Percentiles rank a stretch among this genome's conserved stretches.
phyloP scores from a whole-genome alignment of 2,113 vertebrate species.

The Psammodynastes pulverulentus region DNA sequence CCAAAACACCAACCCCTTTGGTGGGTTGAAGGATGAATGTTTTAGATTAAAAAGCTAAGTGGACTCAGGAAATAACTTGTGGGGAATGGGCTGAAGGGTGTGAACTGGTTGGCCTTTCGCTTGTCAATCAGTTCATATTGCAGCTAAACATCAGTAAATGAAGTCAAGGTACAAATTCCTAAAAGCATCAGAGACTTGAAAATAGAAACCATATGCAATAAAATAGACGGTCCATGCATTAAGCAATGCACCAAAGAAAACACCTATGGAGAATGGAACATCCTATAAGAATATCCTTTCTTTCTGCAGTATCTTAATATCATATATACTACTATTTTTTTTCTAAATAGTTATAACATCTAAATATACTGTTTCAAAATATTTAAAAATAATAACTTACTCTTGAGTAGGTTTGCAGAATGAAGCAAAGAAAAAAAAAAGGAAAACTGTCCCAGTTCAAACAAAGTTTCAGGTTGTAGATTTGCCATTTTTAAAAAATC shows the following conservation, averaged over 20 bases:
- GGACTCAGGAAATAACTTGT: constrained; percentile 19
- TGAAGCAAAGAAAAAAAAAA: not conserved
- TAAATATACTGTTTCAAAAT: constrained; percentile 33
- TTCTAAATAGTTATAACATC: not conserved
- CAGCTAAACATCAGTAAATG: constrained; percentile 41
- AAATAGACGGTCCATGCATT: constrained; percentile 42
- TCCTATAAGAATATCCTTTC: constrained; percentile 5
- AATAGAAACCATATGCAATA: constrained; percentile 64
- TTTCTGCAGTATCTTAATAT: constrained; percentile 15
- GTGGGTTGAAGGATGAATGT: not conserved
- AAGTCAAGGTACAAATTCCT: constrained; percentile 67
- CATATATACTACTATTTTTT: constrained; percentile 14
- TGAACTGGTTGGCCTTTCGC: constrained; percentile 12
- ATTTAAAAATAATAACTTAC: not conserved
- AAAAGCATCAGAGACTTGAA: constrained; percentile 60
- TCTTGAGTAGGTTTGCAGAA: constrained; percentile 4
- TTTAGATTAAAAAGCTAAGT: not conserved
- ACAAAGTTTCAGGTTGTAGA: not conserved
- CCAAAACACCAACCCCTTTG: not conserved
- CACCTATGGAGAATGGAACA: not conserved
- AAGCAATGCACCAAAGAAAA: constrained; percentile 53
- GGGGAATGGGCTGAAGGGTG: not conserved
- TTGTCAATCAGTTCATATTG: constrained; percentile 38
- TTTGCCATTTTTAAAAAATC: constrained; percentile 34
- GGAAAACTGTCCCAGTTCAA: constrained; percentile 24